Base-by-base conservation (phyloP, 2,113 vertebrate species). In the Gambusia affinis region DNA sequence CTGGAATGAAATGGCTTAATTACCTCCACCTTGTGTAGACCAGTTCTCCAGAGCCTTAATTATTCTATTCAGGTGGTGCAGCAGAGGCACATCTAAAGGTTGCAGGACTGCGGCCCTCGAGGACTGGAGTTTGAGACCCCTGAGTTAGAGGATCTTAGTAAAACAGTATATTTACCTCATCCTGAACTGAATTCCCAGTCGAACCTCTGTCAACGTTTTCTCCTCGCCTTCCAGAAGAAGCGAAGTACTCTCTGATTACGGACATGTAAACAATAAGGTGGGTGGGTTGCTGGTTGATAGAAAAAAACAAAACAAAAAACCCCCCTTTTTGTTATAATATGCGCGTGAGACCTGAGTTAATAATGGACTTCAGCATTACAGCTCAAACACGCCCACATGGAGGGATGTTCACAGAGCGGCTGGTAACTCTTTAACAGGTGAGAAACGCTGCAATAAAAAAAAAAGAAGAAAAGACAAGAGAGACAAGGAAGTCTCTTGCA, bases 331-430 rank as follows among this genome's bases (percentile, higher is more conserved):
- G 0, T 8, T 30, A 63, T 31, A 54, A 30, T 31, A 6, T 19
- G 2, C 12, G 12, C 31, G 61, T 7, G 14, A 30, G 10, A 24
- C 3, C 17, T 12, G 12, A 12, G 44, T 33, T 24, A 6, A 67
- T n/a, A 12, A 54, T 44, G 29, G 24, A 35, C 35, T 35, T 19
- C 22, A 66, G 2, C n/a, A 30, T 66, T 70, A 24, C 4, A 28
- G 6, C 39, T 2, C 60, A 19, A 72, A 78, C 73, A 82, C 76
- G 39, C 79, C 73, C 74, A 79, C 28, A 24, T 1, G 15, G 19
- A 4, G 0, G 1, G 11, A 12, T 8, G 22, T 64, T 12, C 17
- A 8, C 22, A 7, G 11, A 10, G 19, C 4, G 8, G 37, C 51
- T 70, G 44, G 35, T 24, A 27, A 65, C 17, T 39, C 15, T 67